Percentiles rank a stretch among this genome's conserved stretches.
Conservation (phyloP, 1,140 invertebrate species). For the Eulimnadia texana region DNA sequence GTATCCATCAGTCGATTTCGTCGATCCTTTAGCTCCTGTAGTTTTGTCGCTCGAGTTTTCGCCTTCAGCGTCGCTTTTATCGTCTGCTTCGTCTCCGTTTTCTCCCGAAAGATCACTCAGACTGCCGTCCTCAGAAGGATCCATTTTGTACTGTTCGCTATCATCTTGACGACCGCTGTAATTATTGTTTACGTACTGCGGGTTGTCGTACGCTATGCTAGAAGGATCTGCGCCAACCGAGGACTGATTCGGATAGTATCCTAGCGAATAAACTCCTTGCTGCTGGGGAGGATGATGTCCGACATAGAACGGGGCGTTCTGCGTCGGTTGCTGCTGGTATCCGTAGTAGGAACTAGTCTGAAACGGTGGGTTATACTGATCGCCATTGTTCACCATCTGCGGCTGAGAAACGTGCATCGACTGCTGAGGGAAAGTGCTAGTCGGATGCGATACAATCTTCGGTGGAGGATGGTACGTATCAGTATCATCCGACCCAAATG, state of each 20-base stretch:
- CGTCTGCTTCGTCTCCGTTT: neutral
- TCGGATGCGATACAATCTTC: neutral
- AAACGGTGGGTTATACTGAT: neutral
- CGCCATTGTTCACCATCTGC: neutral
- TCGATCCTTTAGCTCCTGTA: constrained; percentile 1
- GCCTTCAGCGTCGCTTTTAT: neutral
- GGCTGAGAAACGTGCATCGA: too few relatives aligned
- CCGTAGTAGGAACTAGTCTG: too few relatives aligned
- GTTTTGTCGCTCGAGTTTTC: neutral
- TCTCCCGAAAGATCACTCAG: neutral
- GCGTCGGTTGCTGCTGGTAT: too few relatives aligned
- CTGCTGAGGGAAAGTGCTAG: too few relatives aligned
- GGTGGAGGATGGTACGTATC: neutral
- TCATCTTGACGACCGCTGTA: too few relatives aligned
- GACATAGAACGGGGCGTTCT: too few relatives aligned
- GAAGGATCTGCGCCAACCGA: too few relatives aligned
- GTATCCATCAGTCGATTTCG: constrained; percentile 24
- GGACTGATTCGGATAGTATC: too few relatives aligned
- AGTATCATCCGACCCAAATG: neutral
- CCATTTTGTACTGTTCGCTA: neutral
- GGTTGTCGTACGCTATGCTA: too few relatives aligned
- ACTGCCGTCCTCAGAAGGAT: neutral
- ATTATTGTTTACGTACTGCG: too few relatives aligned
- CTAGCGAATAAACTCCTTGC: too few relatives aligned
- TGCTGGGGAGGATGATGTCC: too few relatives aligned